A percentile compares a stretch with the other conserved stretches of the same genome.
phyloP scores from a whole-genome alignment of 2,797 vertebrate species.

The Glyptemys insculpta region DNA sequence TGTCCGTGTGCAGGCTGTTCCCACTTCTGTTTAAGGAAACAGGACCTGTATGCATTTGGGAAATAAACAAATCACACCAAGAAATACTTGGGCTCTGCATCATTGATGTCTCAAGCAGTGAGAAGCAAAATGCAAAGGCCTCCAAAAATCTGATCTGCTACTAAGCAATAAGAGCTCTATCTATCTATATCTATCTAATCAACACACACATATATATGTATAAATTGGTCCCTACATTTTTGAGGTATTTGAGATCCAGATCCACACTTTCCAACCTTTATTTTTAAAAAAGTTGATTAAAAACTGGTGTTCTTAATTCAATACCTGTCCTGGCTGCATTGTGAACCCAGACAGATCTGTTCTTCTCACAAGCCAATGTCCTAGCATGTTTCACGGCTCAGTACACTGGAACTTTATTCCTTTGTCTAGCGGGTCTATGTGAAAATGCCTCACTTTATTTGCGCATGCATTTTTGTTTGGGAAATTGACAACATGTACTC shows the following conservation, averaged over 20 bases:
- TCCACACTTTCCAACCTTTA: constrained; percentile 27
- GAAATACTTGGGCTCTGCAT: not conserved
- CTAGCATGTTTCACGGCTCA: not conserved
- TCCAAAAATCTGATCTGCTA: not conserved
- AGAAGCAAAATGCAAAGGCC: not conserved
- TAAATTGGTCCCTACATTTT: not conserved
- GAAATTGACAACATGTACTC: constrained; percentile 22
- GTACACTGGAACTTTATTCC: constrained; percentile 31
- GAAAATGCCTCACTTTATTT: constrained; percentile 36
- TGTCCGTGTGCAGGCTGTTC: not conserved
- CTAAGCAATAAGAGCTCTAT: not conserved
- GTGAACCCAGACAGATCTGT: not conserved
- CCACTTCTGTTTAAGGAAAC: not conserved
- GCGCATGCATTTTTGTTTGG: not conserved
- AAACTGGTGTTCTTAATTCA: not conserved
- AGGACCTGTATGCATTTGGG: not conserved
- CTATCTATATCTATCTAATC: not conserved
- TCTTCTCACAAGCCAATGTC: constrained; percentile 39
- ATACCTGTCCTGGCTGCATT: not conserved
- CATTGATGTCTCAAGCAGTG: not conserved
- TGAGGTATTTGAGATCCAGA: not conserved
- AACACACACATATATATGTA: not conserved
- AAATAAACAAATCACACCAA: not conserved
- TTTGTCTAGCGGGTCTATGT: not conserved
- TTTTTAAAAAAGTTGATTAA: constrained; percentile 54